Evolutionary conservation across 2,113 vertebrate genomes (phyloP).

Genomic region (Sapayoa aenigma): DNA sequence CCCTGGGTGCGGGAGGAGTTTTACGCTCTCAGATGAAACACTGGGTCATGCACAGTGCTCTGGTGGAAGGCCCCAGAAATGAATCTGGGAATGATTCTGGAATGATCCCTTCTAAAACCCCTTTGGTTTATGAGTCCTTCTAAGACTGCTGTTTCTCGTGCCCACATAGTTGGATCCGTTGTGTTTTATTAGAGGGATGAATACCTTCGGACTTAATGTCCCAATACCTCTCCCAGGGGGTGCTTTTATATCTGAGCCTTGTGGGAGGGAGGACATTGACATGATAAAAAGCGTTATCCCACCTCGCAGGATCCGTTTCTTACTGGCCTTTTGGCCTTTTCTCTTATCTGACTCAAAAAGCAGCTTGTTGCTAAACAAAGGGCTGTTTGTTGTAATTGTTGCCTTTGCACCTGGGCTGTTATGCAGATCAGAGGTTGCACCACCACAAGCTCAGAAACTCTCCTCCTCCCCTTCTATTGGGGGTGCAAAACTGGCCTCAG

Average conservation of each 20-base stretch:
- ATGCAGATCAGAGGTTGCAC: accelerated
- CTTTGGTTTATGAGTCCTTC: neutral
- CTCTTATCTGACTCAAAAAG: neutral
- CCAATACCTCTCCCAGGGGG: accelerated
- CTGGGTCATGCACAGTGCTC: neutral
- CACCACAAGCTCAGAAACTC: neutral
- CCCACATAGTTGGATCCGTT: neutral
- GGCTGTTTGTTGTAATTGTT: neutral
- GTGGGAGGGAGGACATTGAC: neutral
- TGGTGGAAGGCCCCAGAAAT: neutral
- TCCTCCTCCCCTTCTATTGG: neutral
- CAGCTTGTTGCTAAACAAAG: neutral
- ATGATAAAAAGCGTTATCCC: neutral
- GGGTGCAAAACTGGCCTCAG: neutral
- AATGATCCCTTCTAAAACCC: too few species aligned
- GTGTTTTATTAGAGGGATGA: neutral
- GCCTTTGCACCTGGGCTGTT: neutral
- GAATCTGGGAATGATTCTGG: accelerated
- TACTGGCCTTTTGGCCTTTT: neutral
- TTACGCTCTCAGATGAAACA: neutral
- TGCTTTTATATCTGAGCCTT: neutral
- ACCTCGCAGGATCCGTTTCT: neutral
- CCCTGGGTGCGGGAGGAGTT: neutral
- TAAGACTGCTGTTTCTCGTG: neutral
- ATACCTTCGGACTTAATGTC: neutral